Evolutionary conservation across 2,888 invertebrate species (phyloP).

Genomic region (Nomada ferruginata): DNA sequence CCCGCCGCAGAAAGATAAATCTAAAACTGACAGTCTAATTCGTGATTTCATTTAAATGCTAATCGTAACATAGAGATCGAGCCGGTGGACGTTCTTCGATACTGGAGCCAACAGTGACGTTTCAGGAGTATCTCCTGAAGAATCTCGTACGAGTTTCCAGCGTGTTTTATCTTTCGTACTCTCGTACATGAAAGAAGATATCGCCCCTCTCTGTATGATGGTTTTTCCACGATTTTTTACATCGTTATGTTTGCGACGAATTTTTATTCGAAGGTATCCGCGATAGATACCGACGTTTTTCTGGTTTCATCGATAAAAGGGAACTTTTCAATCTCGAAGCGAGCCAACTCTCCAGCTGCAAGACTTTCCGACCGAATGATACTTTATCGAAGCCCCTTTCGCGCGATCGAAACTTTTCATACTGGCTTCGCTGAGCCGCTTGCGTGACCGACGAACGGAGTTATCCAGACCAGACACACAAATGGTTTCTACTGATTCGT

Average conservation of each 20-base stretch:
- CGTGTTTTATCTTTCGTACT: slow-evolving; percentile 18
- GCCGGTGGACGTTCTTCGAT: not conserved
- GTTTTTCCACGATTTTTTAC: not conserved
- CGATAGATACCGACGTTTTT: slow-evolving; percentile 12
- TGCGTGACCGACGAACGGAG: slow-evolving; percentile 52
- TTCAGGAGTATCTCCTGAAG: not conserved
- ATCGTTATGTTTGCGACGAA: slow-evolving; percentile 16
- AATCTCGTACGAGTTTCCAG: slow-evolving; percentile 1
- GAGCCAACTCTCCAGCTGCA: slow-evolving; percentile 48
- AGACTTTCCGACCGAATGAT: slow-evolving; percentile 61
- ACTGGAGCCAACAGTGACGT: not conserved
- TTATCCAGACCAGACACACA: slow-evolving; percentile 41
- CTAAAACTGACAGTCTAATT: slow-evolving; percentile 52
- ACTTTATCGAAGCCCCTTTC: slow-evolving; percentile 61
- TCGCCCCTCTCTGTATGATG: not conserved
- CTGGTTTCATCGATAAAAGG: slow-evolving; percentile 39
- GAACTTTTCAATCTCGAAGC: slow-evolving; percentile 57
- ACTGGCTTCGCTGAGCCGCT: slow-evolving; percentile 52
- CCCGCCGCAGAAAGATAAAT: slow-evolving; percentile 46
- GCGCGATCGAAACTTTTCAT: slow-evolving; percentile 62
- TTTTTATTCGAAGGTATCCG: slow-evolving; percentile 20
- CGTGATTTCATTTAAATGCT: slow-evolving; percentile 57
- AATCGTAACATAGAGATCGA: slow-evolving; percentile 43
- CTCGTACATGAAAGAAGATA: slow-evolving; percentile 24
- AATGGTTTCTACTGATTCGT: slow-evolving; percentile 45